Conservation (phyloP, 2,797 vertebrate genomes). For the Mus spretus region DNA sequence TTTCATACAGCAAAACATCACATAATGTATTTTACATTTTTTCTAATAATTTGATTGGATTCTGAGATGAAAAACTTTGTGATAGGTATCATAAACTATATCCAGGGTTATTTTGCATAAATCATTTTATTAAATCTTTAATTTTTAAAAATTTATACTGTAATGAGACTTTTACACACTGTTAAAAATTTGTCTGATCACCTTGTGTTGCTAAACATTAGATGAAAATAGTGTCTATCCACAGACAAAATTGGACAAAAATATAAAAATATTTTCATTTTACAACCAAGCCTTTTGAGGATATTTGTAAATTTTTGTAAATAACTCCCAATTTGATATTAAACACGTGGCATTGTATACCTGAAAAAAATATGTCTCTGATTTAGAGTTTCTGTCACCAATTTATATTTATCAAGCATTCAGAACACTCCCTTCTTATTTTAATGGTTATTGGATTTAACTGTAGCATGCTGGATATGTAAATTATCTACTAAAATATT, state of each 20-base stretch:
- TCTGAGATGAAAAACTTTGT: slow-evolving; percentile 17
- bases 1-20: not conserved
- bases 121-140: slow-evolving; percentile 45
- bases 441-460: slow-evolving; percentile 52
- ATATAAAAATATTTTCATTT: slow-evolving; percentile 65
- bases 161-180: slow-evolving; percentile 48
- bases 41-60: not conserved
- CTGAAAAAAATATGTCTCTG: slow-evolving; percentile 36
- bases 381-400: slow-evolving; percentile 55
- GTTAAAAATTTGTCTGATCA: slow-evolving; percentile 61
- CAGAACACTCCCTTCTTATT: slow-evolving; percentile 66
- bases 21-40: not conserved
- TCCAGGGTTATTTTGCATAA: slow-evolving; percentile 10
- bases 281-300: slow-evolving; percentile 61
- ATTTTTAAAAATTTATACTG: slow-evolving; percentile 42
- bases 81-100: not conserved
- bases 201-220: slow-evolving; percentile 43
- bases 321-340: slow-evolving; percentile 32
- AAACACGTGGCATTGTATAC: slow-evolving; percentile 58
- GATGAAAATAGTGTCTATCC: slow-evolving; percentile 69
- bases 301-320: slow-evolving; percentile 60
- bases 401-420: slow-evolving; percentile 62
- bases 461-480: not conserved
- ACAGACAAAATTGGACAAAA: slow-evolving; percentile 68
- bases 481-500: slow-evolving; percentile 20